Percentiles rank a stretch among this genome's conserved stretches.
These are phyloP conservation scores for Clarias fuscus DNA, from an alignment of 2,797 vertebrate genomes.

Conservation along the genomic window DNA sequence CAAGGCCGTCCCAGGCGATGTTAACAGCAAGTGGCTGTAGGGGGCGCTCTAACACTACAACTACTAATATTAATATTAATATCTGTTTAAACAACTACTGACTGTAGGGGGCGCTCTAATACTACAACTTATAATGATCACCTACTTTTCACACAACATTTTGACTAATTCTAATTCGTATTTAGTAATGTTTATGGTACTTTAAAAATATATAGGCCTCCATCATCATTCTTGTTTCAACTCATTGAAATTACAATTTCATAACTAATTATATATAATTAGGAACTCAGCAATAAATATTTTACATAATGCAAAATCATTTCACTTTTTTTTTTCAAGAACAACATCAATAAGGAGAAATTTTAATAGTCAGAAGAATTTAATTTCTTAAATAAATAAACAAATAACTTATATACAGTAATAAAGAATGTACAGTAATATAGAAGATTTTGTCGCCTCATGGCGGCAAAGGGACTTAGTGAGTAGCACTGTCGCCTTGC, in stretches of 20 bases:
- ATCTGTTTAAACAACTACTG: too few relatives aligned
- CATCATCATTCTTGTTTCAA: background rate
- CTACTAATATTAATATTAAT: background rate
- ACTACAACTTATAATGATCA: too few relatives aligned
- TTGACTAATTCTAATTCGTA: background rate
- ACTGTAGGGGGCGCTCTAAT: too few relatives aligned
- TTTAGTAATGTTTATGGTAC: background rate
- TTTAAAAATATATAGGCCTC: background rate
- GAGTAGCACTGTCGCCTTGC: too few relatives aligned
- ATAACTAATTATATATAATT: background rate
- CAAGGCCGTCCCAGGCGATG: background rate
- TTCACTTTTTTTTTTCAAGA: background rate
- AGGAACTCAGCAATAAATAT: background rate
- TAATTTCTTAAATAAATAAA: background rate
- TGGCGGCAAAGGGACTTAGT: too few relatives aligned
- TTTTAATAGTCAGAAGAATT: background rate
- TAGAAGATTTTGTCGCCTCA: background rate
- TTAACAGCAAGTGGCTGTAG: background rate
- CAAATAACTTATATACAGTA: background rate
- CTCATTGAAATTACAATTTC: background rate
- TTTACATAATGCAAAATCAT: background rate
- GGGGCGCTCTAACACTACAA: slow-evolving; percentile 3
- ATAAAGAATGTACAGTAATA: background rate
- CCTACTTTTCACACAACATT: background rate
- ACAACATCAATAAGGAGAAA: background rate